These are phyloP conservation scores for Pomatorhinus ruficollis DNA, from an alignment of 2,113 vertebrate genomes.

Conservation along the genomic window DNA sequence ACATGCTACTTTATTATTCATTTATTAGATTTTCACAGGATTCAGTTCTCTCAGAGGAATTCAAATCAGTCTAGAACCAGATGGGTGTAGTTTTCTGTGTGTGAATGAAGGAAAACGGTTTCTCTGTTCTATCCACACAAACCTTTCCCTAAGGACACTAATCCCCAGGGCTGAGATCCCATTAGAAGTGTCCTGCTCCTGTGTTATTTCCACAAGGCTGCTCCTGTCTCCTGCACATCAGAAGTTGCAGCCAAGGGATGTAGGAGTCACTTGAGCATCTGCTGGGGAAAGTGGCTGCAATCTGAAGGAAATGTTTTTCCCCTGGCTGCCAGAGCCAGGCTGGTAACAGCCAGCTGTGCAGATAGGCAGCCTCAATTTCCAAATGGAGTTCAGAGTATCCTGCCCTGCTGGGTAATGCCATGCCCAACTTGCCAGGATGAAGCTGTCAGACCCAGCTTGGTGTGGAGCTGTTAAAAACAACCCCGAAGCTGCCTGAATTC, in stretches of 20 bases:
- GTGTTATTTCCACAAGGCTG: not conserved
- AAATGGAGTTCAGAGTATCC: not conserved
- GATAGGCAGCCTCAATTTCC: not conserved
- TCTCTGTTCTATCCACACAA: not conserved
- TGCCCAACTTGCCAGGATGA: not conserved
- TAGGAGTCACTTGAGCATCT: not conserved
- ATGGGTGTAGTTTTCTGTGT: not conserved
- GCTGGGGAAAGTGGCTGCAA: not conserved
- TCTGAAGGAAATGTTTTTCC: fast-evolving
- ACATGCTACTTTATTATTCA: not conserved
- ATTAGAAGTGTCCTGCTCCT: not conserved
- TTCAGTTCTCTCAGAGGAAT: not conserved
- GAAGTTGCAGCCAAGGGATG: not conserved
- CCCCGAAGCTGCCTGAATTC: not conserved
- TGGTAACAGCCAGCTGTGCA: not conserved
- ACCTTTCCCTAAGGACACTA: not conserved
- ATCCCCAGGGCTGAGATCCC: not conserved
- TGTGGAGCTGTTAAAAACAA: not conserved
- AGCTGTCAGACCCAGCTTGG: not conserved
- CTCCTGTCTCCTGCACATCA: not conserved
- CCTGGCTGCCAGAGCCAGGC: not conserved
- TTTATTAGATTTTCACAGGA: not conserved
- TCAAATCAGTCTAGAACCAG: not conserved
- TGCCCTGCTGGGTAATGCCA: not conserved
- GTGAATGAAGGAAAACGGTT: not conserved